Evolutionary conservation across 2,888 invertebrate genomes (phyloP).

Genomic region (Syrista parreyssii): DNA sequence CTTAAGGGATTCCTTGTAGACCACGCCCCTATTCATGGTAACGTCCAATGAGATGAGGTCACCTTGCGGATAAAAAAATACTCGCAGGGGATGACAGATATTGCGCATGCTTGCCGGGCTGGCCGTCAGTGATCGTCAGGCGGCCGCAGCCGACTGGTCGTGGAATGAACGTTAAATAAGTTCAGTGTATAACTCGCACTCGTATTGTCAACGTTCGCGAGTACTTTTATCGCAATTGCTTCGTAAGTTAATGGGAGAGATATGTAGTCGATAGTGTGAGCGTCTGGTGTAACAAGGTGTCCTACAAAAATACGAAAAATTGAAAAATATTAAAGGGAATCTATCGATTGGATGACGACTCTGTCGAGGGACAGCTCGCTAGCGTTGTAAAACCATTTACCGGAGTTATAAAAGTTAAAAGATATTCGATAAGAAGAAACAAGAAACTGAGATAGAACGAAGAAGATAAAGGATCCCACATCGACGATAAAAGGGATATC

Average conservation of each 20-base stretch:
- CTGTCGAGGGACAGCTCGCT: not conserved
- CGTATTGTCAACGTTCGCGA: not conserved
- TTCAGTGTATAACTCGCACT: not conserved
- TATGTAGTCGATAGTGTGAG: not conserved
- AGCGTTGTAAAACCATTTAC: not conserved
- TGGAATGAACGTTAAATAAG: not conserved
- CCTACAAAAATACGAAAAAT: not conserved
- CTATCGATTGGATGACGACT: not conserved
- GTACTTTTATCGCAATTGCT: not conserved
- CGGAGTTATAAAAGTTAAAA: not conserved
- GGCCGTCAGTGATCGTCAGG: constrained; percentile 49
- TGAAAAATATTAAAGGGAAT: not conserved
- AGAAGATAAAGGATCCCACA: not conserved
- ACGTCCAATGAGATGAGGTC: constrained; percentile 6
- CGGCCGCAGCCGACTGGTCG: not conserved
- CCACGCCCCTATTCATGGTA: not conserved
- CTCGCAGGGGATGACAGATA: constrained; percentile 40
- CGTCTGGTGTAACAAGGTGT: not conserved
- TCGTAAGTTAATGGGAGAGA: not conserved
- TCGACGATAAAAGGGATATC: not conserved
- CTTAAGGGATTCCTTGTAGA: not conserved
- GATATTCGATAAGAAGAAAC: not conserved
- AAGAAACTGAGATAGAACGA: not conserved
- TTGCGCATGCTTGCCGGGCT: constrained; percentile 43
- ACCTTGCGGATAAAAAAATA: constrained; percentile 29